Conservation (phyloP, 2,888 invertebrate species). For the Pterobdella sp. region DNA sequence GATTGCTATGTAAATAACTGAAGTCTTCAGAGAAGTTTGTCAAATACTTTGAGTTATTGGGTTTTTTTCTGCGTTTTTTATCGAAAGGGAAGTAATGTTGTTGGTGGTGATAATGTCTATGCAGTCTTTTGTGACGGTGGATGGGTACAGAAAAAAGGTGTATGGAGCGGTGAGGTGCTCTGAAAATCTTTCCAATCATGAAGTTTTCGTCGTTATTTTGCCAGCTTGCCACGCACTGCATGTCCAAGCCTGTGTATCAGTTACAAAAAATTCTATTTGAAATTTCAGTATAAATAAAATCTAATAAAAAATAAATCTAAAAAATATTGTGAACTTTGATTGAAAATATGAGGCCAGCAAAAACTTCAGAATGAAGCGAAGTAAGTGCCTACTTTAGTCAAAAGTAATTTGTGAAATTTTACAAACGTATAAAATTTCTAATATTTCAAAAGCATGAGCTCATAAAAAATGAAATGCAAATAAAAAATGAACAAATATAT, state of each 20-base stretch:
- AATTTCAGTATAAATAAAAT: too few species aligned
- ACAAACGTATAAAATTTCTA: too few species aligned
- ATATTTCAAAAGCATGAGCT: too few species aligned
- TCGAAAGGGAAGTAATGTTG: neutral
- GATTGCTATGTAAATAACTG: neutral
- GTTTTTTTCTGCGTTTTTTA: neutral
- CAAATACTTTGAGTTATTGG: neutral
- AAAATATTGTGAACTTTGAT: too few species aligned
- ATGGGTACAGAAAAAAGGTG: neutral
- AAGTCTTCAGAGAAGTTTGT: neutral
- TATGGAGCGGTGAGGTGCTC: neutral
- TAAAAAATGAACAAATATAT: too few species aligned
- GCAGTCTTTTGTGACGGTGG: neutral
- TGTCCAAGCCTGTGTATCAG: constrained; percentile 6
- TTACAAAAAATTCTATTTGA: too few species aligned
- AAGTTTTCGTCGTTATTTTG: neutral
- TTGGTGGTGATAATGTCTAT: neutral
- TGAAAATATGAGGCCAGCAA: too few species aligned
- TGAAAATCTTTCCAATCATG: constrained; percentile 18
- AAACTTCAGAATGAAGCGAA: too few species aligned
- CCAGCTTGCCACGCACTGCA: constrained; percentile 26
- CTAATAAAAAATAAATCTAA: too few species aligned
- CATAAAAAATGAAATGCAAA: too few species aligned
- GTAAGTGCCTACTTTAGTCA: too few species aligned
- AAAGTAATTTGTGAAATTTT: too few species aligned